Evolutionary conservation across 2,888 invertebrate species (phyloP).

Genomic region (Oxytorus armatus): DNA sequence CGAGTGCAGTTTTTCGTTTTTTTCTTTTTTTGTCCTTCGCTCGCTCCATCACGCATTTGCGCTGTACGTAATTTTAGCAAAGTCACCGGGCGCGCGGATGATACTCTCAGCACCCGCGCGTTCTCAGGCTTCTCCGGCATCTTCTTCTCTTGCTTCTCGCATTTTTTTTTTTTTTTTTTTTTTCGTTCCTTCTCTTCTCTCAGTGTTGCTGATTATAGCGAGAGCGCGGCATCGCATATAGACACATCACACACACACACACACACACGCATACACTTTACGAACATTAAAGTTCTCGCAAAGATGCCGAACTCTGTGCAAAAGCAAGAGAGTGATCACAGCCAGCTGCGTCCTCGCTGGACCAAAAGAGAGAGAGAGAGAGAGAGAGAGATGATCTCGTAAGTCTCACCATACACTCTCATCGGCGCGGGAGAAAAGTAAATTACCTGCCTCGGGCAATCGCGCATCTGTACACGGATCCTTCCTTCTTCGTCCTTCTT

Average conservation of each 20-base stretch:
- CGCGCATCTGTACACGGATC: constrained; percentile 51
- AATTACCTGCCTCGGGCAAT: constrained; percentile 51
- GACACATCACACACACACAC: constrained; percentile 11
- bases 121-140: constrained; percentile 45
- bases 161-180: constrained; percentile 4
- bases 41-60: background rate
- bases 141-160: constrained; percentile 15
- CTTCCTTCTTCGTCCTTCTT: constrained; percentile 8
- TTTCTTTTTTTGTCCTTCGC: background rate
- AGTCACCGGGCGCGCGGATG: constrained; percentile 55
- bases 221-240: constrained; percentile 26
- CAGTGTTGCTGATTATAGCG: constrained; percentile 52
- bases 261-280: background rate
- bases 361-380: constrained; percentile 9
- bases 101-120: constrained; percentile 51
- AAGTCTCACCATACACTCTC: constrained; percentile 16
- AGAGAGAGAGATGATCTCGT: constrained; percentile 6
- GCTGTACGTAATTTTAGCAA: constrained; percentile 34
- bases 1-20: background rate
- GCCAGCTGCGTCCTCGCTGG: constrained; percentile 37
- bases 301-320: constrained; percentile 47
- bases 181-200: background rate
- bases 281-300: constrained; percentile 57
- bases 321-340: constrained; percentile 47
- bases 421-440: constrained; percentile 52